Base-by-base conservation (phyloP, 1,140 invertebrate genomes). In the Proales similis region DNA sequence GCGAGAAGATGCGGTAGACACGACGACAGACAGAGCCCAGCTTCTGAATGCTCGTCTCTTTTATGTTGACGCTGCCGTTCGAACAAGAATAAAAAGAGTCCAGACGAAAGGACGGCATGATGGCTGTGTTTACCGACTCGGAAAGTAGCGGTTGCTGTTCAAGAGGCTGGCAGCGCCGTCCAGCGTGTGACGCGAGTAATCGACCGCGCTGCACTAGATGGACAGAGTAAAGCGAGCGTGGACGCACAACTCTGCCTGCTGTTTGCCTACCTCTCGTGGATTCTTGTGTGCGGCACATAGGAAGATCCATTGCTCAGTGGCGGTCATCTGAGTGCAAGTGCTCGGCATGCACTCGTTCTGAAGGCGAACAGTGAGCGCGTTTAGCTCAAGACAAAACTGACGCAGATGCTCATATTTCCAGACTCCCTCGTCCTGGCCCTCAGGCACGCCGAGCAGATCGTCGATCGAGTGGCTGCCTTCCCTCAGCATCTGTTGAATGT, bases 291-390 rank as follows among this genome's bases (percentile, higher is more conserved):
- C 93, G 63, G 95, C 95, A 82, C 95, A 99, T 30, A 99, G 79
- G 77, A 98, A 98, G 73, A 98, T 98, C 94, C 94, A 99, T 71
- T 99, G 94, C 78, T 98, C 93, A 14, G 94, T 99, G 3, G 95
- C 95, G 39, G 94, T 99, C 95, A 99, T 99, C 78, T 99, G 93
- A 39, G 86, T 91, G 74, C 95, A 99, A 2, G 85, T 90, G 66
- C 91, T 86, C 19, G 94, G 91, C 70, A 90, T 86, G 77, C 95
- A 98, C 76, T 98, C 92, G 67, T 83, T 77, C 69, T 82, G 81
- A 45, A 82, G 67, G 83, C 83, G 77, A 0, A 98, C 92, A 32
- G 94, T 92, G 63, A 99, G 77, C 42, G 90, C 92, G 80, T 98
- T 98, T 22, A 99, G 76, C 77, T 98, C 93, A 89, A 97, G 93